phyloP scores from a whole-genome alignment of 1,140 invertebrate species.

The Rhysida immarginata region DNA sequence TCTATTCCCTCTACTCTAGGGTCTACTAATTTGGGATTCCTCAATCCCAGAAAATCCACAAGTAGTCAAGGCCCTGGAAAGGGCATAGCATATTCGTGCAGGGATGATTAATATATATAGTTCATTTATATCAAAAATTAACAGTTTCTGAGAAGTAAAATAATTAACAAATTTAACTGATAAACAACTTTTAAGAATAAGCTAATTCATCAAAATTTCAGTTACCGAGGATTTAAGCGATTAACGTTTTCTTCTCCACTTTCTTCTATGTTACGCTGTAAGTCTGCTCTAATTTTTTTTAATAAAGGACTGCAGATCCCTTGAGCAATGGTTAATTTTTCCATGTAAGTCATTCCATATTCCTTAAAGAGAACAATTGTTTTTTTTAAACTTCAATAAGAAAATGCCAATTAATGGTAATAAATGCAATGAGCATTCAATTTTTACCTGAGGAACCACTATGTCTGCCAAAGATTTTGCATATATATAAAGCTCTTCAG shows the following conservation, averaged over 20 bases:
- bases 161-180: no score
- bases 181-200: no score
- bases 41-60: no score
- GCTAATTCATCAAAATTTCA: no score
- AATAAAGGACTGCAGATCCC: constrained; percentile 92
- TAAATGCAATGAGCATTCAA: no score
- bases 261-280: constrained; percentile 76
- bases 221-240: constrained; percentile 76
- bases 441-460: constrained; percentile 83
- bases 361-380: constrained; percentile 46
- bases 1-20: no score
- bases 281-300: constrained; percentile 88
- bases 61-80: no score
- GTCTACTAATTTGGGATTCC: no score
- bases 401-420: background rate
- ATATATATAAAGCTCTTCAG: constrained; percentile 87
- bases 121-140: no score
- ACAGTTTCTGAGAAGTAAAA: no score
- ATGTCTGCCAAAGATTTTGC: constrained; percentile 94
- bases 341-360: constrained; percentile 88
- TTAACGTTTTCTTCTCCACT: constrained; percentile 66
- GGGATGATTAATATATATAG: no score
- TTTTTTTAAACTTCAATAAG: background rate
- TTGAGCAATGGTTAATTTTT: constrained; percentile 92
- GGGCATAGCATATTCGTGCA: no score